Evolutionary conservation across 2,797 vertebrate genomes (phyloP), one percentile per base, ranked within the genome.

Genomic region (Apogon hyalosoma): DNA sequence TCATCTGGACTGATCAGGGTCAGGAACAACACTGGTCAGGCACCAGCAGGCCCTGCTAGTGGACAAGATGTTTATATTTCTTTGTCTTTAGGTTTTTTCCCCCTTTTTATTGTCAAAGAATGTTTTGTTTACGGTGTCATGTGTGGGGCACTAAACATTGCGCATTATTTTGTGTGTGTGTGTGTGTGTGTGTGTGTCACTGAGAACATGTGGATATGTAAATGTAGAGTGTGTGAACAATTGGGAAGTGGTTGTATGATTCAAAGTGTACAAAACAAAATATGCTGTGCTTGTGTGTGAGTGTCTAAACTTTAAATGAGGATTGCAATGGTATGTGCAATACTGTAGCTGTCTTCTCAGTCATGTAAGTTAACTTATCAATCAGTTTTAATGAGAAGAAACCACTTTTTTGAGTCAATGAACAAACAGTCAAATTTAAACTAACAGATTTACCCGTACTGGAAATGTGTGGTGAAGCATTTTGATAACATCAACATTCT

Each of bases 61-160:
- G 77, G 60, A 82, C 77, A 81, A 78, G 84, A 85, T 93, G 88
- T 93, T 88, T 38, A 92, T 93, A 92, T 88, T 92, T 71, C 55
- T 67, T 82, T 77, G 59, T 8, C 73, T 82, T 74, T 63, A 19
- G 11, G n/a, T n/a, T n/a, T n/a, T n/a, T n/a, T n/a, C n/a, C n/a
- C n/a, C n/a, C n/a, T n/a, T n/a, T n/a, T n/a, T n/a, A n/a, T n/a
- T n/a, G n/a, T 87, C 47, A 48, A 82, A 73, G 57, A 84, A 86
- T 88, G 88, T 91, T 90, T 89, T 83, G 85, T 90, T 93, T 80
- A 90, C 76, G 42, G 78, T 90, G 79, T 84, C 82, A 52, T 73
- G 78, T 63, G 73, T 67, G 75, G 74, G 87, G 79, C 88, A 91
- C 87, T 85, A 85, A 90, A n/a, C n/a, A n/a, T n/a, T 11, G 62